Conservation (phyloP, 2,888 invertebrate genomes). For the Xestoiulus laeticollis region DNA sequence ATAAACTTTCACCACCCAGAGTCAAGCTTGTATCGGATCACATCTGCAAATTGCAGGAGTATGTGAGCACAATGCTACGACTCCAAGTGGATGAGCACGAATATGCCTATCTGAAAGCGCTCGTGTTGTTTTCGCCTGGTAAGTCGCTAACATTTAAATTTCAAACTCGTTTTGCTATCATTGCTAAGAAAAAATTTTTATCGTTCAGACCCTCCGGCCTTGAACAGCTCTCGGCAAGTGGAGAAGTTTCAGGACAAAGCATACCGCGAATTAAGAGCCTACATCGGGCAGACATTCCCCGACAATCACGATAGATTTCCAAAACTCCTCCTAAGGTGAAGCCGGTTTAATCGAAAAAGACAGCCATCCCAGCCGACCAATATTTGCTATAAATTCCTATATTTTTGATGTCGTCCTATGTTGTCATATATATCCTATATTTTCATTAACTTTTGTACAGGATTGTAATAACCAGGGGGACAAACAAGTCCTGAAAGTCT, state of each 20-base stretch:
- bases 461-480: no score
- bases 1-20: conserved; percentile 79
- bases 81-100: conserved; percentile 83
- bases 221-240: conserved; percentile 67
- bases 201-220: conserved; percentile 67
- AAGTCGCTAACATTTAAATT: conserved; percentile 56
- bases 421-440: no score
- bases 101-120: conserved; percentile 85
- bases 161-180: background rate
- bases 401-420: no score
- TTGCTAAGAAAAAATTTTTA: background rate
- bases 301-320: conserved; percentile 69
- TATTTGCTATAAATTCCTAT: no score
- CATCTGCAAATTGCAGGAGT: conserved; percentile 83
- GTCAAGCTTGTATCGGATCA: conserved; percentile 78
- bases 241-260: conserved; percentile 73
- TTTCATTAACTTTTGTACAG: no score
- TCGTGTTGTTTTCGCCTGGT: conserved; percentile 85
- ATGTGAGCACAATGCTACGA: conserved; percentile 77
- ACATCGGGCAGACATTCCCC: conserved; percentile 66
- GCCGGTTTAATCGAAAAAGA: background rate
- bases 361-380: no score
- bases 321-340: conserved; percentile 63
- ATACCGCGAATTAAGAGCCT: conserved; percentile 70
- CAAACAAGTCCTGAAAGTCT: no score